Base-by-base conservation (phyloP, 2,797 vertebrate genomes). In the Cossypha polioptera region DNA sequence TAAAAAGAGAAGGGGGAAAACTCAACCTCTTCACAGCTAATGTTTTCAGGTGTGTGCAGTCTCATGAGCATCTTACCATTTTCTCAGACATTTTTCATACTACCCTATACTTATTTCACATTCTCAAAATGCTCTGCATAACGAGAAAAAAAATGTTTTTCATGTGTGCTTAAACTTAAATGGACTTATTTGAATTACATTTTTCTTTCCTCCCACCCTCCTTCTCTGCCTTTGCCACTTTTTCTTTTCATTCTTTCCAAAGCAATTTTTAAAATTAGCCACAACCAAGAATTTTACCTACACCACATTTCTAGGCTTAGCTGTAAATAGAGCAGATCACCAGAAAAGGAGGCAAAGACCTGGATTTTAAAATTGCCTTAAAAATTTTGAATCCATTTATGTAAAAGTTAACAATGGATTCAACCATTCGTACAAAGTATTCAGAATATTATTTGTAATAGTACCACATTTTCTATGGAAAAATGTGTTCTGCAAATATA, bases 281-380 rank as follows among this genome's bases (percentile, higher is more conserved):
- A 40, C 42, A 78, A 40, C 11, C 24, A 38, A 80, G 43, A 58
- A 10, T 28, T 50, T 66, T 66, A 45, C 22, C 42, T 57, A 42
- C 0, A 0, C 4, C 7, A 29, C 4, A 16, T 63, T 78, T 75
- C 42, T 68, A 54, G 9, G 21, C 11, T 66, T 54, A 63, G 22
- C 45, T 88, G 26, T 48, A 80, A 75, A 45, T 59, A 54, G 8
- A 25, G 36, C 13, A 45, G 13, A 59, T 63, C 14, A 31, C 11
- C 43, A 78, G 21, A 19, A 86, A n/a, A 80, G 69, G 8, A 65
- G 19, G 10, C 7, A 33, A 67, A 55, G 3, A 57, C 80, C 10
- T 15, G 8, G 8, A 73, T 73, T 83, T 86, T 35, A 7, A 65
- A 88, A 67, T 47, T 65, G 43, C 7, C 16, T 61, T 29, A 47